Conservation (phyloP, 92 coral and sea anemone genomes). For the Phenganax marumi region DNA sequence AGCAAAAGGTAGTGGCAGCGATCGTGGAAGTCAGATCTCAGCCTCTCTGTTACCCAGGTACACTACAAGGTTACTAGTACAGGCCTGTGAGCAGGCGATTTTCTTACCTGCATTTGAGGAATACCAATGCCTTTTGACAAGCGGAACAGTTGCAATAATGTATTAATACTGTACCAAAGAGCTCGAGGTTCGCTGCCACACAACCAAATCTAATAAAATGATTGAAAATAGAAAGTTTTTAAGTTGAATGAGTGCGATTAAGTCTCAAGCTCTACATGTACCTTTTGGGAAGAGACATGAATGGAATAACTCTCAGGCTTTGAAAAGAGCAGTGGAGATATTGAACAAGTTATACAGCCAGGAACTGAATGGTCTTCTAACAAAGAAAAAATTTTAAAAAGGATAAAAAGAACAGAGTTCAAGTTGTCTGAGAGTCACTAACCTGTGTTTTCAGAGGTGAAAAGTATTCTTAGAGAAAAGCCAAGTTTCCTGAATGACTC, state of each 20-base stretch:
- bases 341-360: constrained; percentile 77
- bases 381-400: background rate
- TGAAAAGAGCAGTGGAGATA: constrained; percentile 71
- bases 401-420: background rate
- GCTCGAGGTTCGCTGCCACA: constrained; percentile 77
- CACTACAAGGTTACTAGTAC: too few species aligned
- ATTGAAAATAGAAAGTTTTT: background rate
- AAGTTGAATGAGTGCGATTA: background rate
- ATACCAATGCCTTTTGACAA: constrained; percentile 74
- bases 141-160: constrained; percentile 76
- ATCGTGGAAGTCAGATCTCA: background rate
- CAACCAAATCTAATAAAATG: constrained; percentile 61
- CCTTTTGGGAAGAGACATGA: constrained; percentile 73
- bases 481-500: constrained; percentile 43
- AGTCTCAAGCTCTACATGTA: constrained; percentile 8
- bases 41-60: too few species aligned
- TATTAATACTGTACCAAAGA: constrained; percentile 90
- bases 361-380: constrained; percentile 26
- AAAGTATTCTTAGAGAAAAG: constrained; percentile 25
- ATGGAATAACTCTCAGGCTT: constrained; percentile 84
- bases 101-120: constrained; percentile 74
- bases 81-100: too few species aligned
- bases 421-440: background rate
- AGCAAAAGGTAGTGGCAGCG: background rate
- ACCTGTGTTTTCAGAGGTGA: constrained; percentile 7